Evolutionary conservation across 2,888 invertebrate genomes (phyloP).

Genomic region (Hartigia nigra): DNA sequence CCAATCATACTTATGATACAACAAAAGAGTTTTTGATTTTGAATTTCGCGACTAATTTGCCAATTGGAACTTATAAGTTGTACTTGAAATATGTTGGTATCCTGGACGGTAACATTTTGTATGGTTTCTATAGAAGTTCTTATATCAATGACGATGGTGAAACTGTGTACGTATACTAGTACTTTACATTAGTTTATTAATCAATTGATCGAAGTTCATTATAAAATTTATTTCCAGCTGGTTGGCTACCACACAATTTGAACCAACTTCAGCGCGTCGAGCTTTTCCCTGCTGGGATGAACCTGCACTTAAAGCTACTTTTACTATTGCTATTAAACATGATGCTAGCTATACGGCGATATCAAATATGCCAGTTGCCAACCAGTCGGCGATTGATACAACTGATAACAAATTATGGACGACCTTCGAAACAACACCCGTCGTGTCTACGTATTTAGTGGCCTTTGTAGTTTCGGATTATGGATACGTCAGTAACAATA

Average conservation of each 20-base stretch:
- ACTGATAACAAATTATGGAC: constrained; percentile 31
- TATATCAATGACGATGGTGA: constrained; percentile 68
- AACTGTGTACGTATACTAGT: constrained; percentile 47
- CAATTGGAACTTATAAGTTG: constrained; percentile 69
- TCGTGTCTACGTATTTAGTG: constrained; percentile 96
- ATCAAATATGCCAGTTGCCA: constrained; percentile 53
- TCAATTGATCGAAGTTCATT: no score
- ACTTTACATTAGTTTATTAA: no score
- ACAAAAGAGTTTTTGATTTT: constrained; percentile 45
- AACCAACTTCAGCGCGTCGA: constrained; percentile 66
- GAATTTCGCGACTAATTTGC: not conserved
- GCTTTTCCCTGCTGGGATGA: constrained; percentile 74
- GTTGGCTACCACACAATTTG: constrained; percentile 77
- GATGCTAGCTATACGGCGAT: constrained; percentile 30
- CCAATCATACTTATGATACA: constrained; percentile 26
- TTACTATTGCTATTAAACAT: constrained; percentile 45
- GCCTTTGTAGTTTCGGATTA: constrained; percentile 96
- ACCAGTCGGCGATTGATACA: constrained; percentile 10
- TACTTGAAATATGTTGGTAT: constrained; percentile 71
- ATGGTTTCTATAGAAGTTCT: constrained; percentile 77
- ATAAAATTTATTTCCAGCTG: constrained; percentile 64
- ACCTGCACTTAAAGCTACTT: constrained; percentile 70
- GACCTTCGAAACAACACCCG: constrained; percentile 83
- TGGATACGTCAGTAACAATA: constrained; percentile 86
- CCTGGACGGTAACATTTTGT: constrained; percentile 68